Evolutionary conservation across 2,797 vertebrate species (phyloP).

Genomic region (Triplophysa bombifrons): DNA sequence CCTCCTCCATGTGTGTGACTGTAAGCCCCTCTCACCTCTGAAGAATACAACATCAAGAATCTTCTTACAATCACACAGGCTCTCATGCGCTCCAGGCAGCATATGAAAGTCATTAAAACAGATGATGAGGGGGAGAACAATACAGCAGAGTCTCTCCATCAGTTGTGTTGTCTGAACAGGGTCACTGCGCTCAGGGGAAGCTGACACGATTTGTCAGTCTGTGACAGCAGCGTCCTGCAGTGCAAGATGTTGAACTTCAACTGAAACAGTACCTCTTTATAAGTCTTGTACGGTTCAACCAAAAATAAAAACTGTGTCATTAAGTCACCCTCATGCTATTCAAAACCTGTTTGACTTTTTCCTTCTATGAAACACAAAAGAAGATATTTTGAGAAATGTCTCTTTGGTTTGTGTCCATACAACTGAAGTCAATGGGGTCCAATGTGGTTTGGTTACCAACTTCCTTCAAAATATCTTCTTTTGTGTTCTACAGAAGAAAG

Average conservation of each 20-base stretch:
- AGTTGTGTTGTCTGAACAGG: slow-evolving; percentile 1
- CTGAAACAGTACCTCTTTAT: background rate
- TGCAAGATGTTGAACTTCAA: background rate
- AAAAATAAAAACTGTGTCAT: too few species aligned
- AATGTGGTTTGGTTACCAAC: too few species aligned
- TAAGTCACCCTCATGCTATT: too few species aligned
- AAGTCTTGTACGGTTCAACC: background rate
- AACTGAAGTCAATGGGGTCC: too few species aligned
- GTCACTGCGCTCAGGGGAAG: background rate
- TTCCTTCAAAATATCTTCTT: too few species aligned
- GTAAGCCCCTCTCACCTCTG: background rate
- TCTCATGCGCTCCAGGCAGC: background rate
- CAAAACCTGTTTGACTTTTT: too few species aligned
- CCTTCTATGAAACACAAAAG: too few species aligned
- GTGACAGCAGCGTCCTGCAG: background rate
- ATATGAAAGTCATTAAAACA: slow-evolving; percentile 42
- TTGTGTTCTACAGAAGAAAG: too few species aligned
- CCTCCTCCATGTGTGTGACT: background rate
- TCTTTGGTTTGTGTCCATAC: too few species aligned
- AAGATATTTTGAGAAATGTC: too few species aligned
- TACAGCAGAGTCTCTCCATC: background rate
- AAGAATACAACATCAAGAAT: background rate
- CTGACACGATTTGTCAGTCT: background rate
- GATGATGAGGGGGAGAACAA: slow-evolving; percentile 21
- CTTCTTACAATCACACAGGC: background rate